These are phyloP conservation scores for Coelinius sp. DNA, from an alignment of 2,888 invertebrate species.

Conservation along the genomic window DNA sequence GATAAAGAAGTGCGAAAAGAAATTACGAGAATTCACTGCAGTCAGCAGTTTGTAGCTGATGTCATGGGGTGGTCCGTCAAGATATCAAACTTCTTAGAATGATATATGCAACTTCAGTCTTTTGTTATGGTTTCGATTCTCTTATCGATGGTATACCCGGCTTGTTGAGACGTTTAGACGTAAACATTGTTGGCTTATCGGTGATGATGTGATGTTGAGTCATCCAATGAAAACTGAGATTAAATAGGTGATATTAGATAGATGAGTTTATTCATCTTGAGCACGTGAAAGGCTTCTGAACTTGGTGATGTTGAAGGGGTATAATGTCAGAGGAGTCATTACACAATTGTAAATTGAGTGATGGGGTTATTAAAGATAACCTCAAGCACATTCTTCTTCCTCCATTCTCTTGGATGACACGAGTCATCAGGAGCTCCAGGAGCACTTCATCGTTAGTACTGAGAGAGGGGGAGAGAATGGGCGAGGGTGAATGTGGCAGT, in stretches of 20 bases:
- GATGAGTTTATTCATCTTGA: no score
- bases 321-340: background rate
- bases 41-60: constrained; percentile 4
- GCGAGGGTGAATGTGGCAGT: constrained; percentile 49
- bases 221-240: background rate
- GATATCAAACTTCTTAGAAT: constrained; percentile 9
- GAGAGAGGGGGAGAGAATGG: constrained; percentile 31
- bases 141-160: background rate
- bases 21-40: background rate
- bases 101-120: background rate
- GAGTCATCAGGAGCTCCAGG: background rate
- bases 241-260: no score
- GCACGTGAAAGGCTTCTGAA: background rate
- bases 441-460: constrained; percentile 11
- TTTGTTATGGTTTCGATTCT: constrained; percentile 18
- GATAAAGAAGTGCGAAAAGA: background rate
- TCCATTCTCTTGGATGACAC: constrained; percentile 9
- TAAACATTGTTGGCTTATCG: background rate
- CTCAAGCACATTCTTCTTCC: constrained; percentile 9
- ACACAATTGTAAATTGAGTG: constrained; percentile 4
- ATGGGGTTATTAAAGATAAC: constrained; percentile 1
- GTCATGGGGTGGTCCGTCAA: background rate
- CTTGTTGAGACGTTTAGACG: background rate
- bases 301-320: background rate
- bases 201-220: constrained; percentile 15